Evolutionary conservation across 2,113 vertebrate species (phyloP), one percentile per base, ranked within the genome.

Genomic region (Ranitomeya variabilis): DNA sequence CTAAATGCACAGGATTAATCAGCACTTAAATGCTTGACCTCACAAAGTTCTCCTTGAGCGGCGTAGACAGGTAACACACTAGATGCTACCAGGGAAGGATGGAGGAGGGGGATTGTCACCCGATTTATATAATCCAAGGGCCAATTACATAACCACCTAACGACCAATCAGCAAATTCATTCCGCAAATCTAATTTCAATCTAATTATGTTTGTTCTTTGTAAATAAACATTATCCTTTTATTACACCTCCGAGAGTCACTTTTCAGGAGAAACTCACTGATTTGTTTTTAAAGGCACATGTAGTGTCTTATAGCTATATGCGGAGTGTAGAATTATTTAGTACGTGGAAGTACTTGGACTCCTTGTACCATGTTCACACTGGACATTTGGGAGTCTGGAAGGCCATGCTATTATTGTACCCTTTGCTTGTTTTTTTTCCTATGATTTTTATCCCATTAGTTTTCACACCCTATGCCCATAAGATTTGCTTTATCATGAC

Each of bases 191-290:
- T 37, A 21, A 66, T 86, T 80, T 73, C 66, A 60, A 73, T 67
- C 59, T 87, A 87, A 87, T 87, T 80, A 80, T 71, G 79, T 74
- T 87, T 87, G 78, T 87, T 81, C 86, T 82, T 73, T 87, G 86
- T 87, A 87, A 87, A 82, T 87, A 87, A 87, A 87, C 86, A 87
- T 87, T 76, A 76, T 52, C 64, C 54, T 73, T 82, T 81, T 82
- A 87, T 82, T 87, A 87, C 26, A 81, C 86, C 86, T 81, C 21
- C 13, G 86, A 74, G 86, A 87, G 31, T 14, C 12, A 69, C 10
- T 64, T 67, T 87, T 69, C 62, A 19, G 15, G 64, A 64, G 55
- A 31, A 74, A 69, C 80, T 55, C 59, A 71, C 37, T 80, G n/a
- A 66, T 52, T 45, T 45, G 14, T 23, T 69, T 84, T 69, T 84